These are phyloP conservation scores for Aphelinus certus DNA, from an alignment of 1,140 invertebrate genomes.

Conservation along the genomic window DNA sequence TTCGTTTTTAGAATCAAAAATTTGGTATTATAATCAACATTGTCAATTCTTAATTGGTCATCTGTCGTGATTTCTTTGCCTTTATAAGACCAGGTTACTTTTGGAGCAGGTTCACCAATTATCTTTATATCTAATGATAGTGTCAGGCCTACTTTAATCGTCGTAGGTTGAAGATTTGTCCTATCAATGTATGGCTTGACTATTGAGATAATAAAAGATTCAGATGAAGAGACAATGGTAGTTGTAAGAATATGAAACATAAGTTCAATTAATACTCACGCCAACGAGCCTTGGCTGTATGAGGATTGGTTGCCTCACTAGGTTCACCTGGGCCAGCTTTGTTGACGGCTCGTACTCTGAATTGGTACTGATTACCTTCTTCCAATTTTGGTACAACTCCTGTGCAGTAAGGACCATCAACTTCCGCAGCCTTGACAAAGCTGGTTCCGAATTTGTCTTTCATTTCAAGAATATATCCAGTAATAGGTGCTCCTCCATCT, in stretches of 20 bases:
- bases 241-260: conserved; percentile 5
- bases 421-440: conserved; percentile 79
- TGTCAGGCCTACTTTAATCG: conserved; percentile 91
- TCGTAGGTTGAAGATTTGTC: conserved; percentile 84
- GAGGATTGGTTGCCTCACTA: conserved; percentile 92
- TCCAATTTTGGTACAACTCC: conserved; percentile 88
- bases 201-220: conserved; percentile 56
- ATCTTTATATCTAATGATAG: conserved; percentile 92
- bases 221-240: background rate
- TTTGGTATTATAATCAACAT: conserved; percentile 90
- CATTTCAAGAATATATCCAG: conserved; percentile 92
- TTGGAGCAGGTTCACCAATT: conserved; percentile 93
- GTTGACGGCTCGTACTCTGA: conserved; percentile 93
- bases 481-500: conserved; percentile 96
- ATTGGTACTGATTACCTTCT: conserved; percentile 95
- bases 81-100: conserved; percentile 88
- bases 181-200: conserved; percentile 94
- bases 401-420: conserved; percentile 80
- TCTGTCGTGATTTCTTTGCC: conserved; percentile 76
- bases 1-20: conserved; percentile 86
- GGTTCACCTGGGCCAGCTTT: conserved; percentile 96
- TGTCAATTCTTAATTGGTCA: conserved; percentile 81
- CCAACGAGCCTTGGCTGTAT: conserved; percentile 93
- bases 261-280: conserved; percentile 70
- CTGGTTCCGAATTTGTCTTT: conserved; percentile 77